Conservation (phyloP, 2,797 vertebrate genomes). For the Clarias laeviceps region DNA sequence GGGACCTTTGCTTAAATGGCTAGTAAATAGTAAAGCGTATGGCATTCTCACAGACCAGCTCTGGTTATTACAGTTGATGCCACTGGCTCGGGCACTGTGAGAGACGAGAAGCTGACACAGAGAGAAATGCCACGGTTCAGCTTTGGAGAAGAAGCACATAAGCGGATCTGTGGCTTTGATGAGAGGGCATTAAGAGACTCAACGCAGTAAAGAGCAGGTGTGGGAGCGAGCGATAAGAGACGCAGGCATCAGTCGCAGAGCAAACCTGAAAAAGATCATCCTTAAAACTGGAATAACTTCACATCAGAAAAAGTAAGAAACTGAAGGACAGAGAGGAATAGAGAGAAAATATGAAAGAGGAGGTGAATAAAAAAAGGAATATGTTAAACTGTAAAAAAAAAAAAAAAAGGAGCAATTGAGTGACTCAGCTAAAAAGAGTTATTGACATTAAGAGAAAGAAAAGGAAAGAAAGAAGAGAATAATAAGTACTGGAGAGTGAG, state of each 20-base stretch:
- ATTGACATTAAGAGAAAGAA: conserved; percentile 33
- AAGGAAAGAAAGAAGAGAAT: conserved; percentile 26
- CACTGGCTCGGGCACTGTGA: background rate
- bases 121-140: conserved; percentile 63
- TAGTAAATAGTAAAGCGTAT: conserved; percentile 20
- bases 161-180: conserved; percentile 67
- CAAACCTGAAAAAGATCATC: conserved; percentile 39
- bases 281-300: conserved; percentile 60
- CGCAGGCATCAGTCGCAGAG: conserved; percentile 67
- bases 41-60: conserved; percentile 9
- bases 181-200: conserved; percentile 75
- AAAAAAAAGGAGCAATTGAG: conserved; percentile 12
- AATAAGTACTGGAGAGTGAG: conserved; percentile 40
- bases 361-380: background rate
- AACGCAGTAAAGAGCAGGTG: conserved; percentile 77
- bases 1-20: conserved; percentile 15
- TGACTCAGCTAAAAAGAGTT: conserved; percentile 7
- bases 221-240: conserved; percentile 78
- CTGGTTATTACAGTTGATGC: conserved; percentile 34
- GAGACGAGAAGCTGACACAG: conserved; percentile 38
- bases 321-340: conserved; percentile 3
- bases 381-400: conserved; percentile 6
- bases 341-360: conserved; percentile 45
- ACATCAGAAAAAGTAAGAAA: conserved; percentile 31
- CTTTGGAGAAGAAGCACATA: conserved; percentile 60